Evolutionary conservation across 2,113 vertebrate species (phyloP), one percentile per base, ranked within the genome.

Genomic region (Eubucco bourcierii): DNA sequence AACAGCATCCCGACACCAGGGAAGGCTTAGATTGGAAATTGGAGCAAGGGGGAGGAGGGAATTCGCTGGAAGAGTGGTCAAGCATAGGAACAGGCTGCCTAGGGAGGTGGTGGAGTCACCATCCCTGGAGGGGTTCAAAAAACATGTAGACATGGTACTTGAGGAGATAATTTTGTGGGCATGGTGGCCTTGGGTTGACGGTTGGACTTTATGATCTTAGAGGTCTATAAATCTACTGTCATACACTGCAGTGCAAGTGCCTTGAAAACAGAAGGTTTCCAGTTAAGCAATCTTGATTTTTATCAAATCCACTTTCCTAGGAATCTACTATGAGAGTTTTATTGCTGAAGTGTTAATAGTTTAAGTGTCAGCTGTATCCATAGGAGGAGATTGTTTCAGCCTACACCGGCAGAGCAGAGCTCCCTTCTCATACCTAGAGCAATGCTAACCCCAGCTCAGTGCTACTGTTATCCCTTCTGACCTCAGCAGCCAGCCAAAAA

Each of bases 401-500:
- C 33, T 20, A 11, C 7, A 15, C 3, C 44, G 29, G 47, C 58
- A 80, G 72, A 58, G 3, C 33, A 71, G 66, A 83, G 25, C 52
- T 86, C 73, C 21, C 37, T 75, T 10, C 41, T 83, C 53, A 29
- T 27, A 85, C 8, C 31, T 5, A 75, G 13, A 76, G 73, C 31
- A 80, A 37, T 2, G 4, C 28, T 47, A 83, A 64, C 65, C 34
- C 65, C 70, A 78, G 82, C 33, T 29, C 31, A 29, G 63, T 8
- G 31, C 66, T 81, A 56, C 63, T 68, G 50, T 75, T 86, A 87
- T 37, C 88, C 76, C 53, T 78, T 72, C 76, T 88, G 88, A 95
- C 86, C 88, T 83, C 88, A 78, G 77, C 77, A 86, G 65, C 65
- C 53, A 88, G 95, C 92, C 88, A 95, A 95, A 95, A 95, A 95